A percentile compares a stretch with the other conserved stretches of the same genome.
phyloP scores from a whole-genome alignment of 2,888 invertebrate genomes.

The Lepidocyrtinus sp. region DNA sequence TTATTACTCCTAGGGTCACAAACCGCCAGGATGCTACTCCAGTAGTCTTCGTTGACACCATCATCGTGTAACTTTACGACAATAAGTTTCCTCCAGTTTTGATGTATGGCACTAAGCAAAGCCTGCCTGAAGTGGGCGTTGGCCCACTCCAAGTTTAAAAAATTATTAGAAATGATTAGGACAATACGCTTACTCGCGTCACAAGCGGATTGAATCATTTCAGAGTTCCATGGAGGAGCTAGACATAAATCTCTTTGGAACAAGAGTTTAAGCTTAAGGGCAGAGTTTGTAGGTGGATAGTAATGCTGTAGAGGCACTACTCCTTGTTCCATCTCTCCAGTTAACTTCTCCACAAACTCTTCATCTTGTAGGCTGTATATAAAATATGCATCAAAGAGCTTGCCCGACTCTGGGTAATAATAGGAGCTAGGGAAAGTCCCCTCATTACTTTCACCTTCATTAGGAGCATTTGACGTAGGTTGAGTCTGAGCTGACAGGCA shows the following conservation, averaged over 20 bases:
- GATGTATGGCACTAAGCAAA: constrained; percentile 75
- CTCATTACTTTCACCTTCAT: constrained; percentile 31
- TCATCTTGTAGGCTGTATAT: constrained; percentile 92
- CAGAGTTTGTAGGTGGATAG: neutral
- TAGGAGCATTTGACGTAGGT: constrained; percentile 34
- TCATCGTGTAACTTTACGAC: constrained; percentile 64
- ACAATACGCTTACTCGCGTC: constrained; percentile 88
- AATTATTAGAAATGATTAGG: constrained; percentile 89
- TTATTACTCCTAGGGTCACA: too few relatives aligned
- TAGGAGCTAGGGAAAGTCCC: constrained; percentile 11
- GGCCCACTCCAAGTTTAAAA: constrained; percentile 90
- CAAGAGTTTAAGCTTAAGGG: constrained; percentile 77
- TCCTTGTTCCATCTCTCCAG: constrained; percentile 84
- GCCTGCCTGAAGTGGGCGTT: constrained; percentile 90
- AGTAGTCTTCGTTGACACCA: too few relatives aligned
- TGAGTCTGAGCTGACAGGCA: constrained; percentile 35
- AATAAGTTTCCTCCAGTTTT: constrained; percentile 64
- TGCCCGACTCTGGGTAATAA: constrained; percentile 62
- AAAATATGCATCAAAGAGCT: constrained; percentile 87
- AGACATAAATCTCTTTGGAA: constrained; percentile 90
- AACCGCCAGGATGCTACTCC: too few relatives aligned
- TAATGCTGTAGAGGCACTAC: constrained; percentile 72
- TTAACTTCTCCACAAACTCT: constrained; percentile 87
- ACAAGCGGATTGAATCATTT: constrained; percentile 89
- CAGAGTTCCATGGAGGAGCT: constrained; percentile 83